Conservation (phyloP, 2,797 vertebrate species). For the Syngnathus acus region DNA sequence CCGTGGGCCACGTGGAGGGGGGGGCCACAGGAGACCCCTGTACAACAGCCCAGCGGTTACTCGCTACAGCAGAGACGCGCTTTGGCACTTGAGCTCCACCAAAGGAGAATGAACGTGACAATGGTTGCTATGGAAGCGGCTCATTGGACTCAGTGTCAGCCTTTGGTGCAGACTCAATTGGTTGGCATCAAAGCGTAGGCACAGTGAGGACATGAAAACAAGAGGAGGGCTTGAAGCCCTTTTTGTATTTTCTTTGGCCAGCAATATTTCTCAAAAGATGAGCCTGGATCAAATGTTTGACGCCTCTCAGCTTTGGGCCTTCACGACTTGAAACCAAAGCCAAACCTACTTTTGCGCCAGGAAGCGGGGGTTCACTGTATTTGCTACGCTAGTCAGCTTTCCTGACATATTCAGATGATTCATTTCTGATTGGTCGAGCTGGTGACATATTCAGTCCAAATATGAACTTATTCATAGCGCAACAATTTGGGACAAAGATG, state of each 20-base stretch:
- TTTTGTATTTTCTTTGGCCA: too few relatives aligned
- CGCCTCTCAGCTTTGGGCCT: too few relatives aligned
- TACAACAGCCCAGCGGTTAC: slow-evolving; percentile 66
- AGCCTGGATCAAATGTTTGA: too few relatives aligned
- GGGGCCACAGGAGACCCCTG: slow-evolving; percentile 90
- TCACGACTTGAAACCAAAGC: too few relatives aligned
- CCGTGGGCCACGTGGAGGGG: slow-evolving; percentile 83
- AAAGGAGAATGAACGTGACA: slow-evolving; percentile 26
- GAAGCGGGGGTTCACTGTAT: background rate
- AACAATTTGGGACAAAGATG: too few relatives aligned
- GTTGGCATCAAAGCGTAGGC: slow-evolving; percentile 26
- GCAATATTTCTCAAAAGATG: too few relatives aligned
- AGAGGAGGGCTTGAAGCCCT: too few relatives aligned
- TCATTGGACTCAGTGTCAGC: slow-evolving; percentile 38
- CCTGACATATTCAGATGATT: background rate
- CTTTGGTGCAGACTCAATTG: slow-evolving; percentile 47
- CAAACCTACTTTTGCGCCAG: too few relatives aligned
- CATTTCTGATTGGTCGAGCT: background rate
- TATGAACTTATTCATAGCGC: too few relatives aligned
- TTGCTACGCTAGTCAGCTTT: background rate
- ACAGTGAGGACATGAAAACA: too few relatives aligned
- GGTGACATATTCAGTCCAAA: background rate
- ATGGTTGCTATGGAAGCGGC: slow-evolving; percentile 54
- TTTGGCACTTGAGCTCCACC: slow-evolving; percentile 28
- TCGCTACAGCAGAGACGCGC: slow-evolving; percentile 13